Conservation (phyloP, 2,797 vertebrate species). For the Sebastes vulpes region DNA sequence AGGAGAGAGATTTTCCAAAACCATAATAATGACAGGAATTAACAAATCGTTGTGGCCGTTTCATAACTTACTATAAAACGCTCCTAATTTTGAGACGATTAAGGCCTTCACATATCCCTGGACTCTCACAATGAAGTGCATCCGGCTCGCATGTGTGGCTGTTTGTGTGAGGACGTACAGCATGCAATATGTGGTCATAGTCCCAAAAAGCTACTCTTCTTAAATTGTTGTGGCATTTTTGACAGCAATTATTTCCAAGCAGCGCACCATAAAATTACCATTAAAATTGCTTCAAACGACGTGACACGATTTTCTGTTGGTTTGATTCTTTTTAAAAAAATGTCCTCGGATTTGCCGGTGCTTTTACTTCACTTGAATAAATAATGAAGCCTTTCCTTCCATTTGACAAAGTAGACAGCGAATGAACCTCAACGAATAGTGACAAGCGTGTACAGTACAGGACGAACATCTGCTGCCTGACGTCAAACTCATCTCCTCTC, state of each 20-base stretch:
- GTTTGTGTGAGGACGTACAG: neutral
- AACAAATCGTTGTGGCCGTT: neutral
- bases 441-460: slow-evolving; percentile 40
- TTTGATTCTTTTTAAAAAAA: slow-evolving; percentile 37
- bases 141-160: neutral
- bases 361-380: slow-evolving; percentile 57
- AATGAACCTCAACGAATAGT: slow-evolving; percentile 47
- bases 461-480: slow-evolving; percentile 58
- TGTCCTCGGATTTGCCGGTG: slow-evolving; percentile 2
- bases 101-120: neutral
- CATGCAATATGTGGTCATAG: slow-evolving; percentile 17
- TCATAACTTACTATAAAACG: neutral
- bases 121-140: neutral
- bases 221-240: slow-evolving; percentile 68
- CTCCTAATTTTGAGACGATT: neutral
- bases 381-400: slow-evolving; percentile 49
- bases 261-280: slow-evolving; percentile 71
- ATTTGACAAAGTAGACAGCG: slow-evolving; percentile 39
- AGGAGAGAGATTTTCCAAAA: neutral
- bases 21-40: neutral
- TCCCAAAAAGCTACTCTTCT: slow-evolving; percentile 35
- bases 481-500: slow-evolving; percentile 17
- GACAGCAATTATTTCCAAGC: slow-evolving; percentile 79
- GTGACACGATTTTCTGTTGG: slow-evolving; percentile 50
- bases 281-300: slow-evolving; percentile 64